Percentiles rank a stretch among this genome's conserved stretches.
phyloP scores from a whole-genome alignment of 2,888 invertebrate species.

The Philereme transversata region DNA sequence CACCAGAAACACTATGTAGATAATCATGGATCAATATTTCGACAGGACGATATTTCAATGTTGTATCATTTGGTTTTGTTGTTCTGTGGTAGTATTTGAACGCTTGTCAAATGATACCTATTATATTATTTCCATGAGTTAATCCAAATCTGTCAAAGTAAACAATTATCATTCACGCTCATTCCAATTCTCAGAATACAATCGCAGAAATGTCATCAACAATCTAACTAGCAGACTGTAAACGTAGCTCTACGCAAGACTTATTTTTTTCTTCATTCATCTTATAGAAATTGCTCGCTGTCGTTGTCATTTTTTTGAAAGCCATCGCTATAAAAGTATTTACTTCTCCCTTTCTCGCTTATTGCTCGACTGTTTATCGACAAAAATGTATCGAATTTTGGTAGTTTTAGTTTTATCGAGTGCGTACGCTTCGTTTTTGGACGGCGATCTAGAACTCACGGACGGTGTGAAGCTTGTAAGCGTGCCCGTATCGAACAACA shows the following conservation, averaged over 20 bases:
- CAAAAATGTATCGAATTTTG: slow-evolving; percentile 68
- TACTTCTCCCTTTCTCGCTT: slow-evolving; percentile 66
- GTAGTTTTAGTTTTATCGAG: slow-evolving; percentile 50
- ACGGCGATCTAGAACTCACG: slow-evolving; percentile 83
- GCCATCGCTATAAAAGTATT: slow-evolving; percentile 73
- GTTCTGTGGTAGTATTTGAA: too few species aligned
- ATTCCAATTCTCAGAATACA: slow-evolving; percentile 25
- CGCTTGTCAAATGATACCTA: too few species aligned
- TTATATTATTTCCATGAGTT: too few species aligned
- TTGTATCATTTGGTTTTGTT: too few species aligned
- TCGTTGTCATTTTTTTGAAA: slow-evolving; percentile 78
- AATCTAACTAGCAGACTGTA: slow-evolving; percentile 37
- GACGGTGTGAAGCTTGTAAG: slow-evolving; percentile 87
- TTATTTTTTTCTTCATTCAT: slow-evolving; percentile 49
- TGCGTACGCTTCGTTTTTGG: slow-evolving; percentile 59
- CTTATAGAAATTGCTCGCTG: slow-evolving; percentile 58
- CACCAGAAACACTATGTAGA: too few species aligned
- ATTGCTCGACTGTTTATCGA: slow-evolving; percentile 62
- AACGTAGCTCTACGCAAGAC: slow-evolving; percentile 46
- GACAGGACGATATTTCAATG: too few species aligned
- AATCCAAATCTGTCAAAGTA: too few species aligned
- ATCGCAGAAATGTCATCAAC: slow-evolving; percentile 25
- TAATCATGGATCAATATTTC: too few species aligned
- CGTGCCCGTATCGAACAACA: slow-evolving; percentile 74
- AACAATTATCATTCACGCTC: slow-evolving; percentile 1